These are phyloP conservation scores for Megalonaias nervosa DNA, from an alignment of 1,140 invertebrate species.

Conservation along the genomic window DNA sequence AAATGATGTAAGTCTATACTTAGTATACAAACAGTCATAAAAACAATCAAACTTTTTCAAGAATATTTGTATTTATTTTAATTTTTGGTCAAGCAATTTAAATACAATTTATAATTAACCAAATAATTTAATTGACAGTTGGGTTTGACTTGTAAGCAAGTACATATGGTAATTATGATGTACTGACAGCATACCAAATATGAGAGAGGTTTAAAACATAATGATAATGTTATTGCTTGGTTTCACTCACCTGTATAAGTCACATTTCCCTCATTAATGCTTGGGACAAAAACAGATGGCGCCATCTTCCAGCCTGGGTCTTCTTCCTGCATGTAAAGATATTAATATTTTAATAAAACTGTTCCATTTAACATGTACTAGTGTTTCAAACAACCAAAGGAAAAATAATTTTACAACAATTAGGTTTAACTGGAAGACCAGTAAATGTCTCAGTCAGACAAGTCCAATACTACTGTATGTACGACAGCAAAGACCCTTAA, in stretches of 20 bases:
- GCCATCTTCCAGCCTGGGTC: constrained; percentile 72
- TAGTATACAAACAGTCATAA: background rate
- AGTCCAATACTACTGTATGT: too few species aligned
- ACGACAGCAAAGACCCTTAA: too few species aligned
- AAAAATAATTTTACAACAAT: too few species aligned
- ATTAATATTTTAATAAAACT: background rate
- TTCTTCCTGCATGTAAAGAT: constrained; percentile 55
- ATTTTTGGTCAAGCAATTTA: too few species aligned
- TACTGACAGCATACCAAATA: background rate
- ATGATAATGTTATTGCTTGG: background rate
- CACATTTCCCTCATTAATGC: constrained; percentile 62
- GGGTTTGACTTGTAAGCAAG: too few species aligned
- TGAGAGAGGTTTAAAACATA: too few species aligned
- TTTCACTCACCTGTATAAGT: constrained; percentile 57
- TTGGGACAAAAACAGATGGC: constrained; percentile 67
- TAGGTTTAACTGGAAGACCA: too few species aligned
- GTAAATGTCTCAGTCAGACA: too few species aligned
- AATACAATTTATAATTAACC: background rate
- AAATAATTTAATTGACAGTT: too few species aligned
- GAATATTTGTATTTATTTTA: background rate
- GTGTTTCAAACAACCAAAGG: background rate
- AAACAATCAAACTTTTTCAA: background rate
- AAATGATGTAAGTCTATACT: background rate
- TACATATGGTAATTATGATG: background rate
- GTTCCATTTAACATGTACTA: background rate